Conservation (phyloP, 2,113 vertebrate species). For the Dromas ardeola region DNA sequence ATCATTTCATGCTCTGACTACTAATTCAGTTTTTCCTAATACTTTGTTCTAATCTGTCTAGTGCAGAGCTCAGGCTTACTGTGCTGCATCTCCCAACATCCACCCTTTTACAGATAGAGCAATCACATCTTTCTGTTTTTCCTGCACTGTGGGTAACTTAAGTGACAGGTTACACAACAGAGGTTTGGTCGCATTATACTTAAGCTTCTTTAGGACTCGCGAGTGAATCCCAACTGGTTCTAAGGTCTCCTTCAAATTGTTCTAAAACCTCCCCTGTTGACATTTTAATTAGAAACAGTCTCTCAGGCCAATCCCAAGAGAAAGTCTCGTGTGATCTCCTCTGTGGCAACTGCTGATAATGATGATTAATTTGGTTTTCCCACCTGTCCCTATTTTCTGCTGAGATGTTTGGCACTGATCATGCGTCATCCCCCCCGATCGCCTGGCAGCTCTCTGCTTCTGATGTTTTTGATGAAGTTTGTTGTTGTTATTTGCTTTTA, state of each 20-base stretch:
- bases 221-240: background rate
- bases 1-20: background rate
- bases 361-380: constrained; percentile 59
- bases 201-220: background rate
- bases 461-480: constrained; percentile 40
- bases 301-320: constrained; percentile 19
- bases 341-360: constrained; percentile 29
- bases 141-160: background rate
- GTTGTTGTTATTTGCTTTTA: constrained; percentile 57
- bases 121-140: background rate
- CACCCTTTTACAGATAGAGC: background rate
- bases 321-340: background rate
- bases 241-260: background rate
- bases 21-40: background rate
- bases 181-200: background rate
- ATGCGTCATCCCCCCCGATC: constrained; percentile 19
- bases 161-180: background rate
- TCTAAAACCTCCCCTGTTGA: constrained; percentile 1
- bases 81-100: background rate
- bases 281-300: constrained; percentile 17
- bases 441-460: constrained; percentile 44
- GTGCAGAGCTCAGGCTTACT: background rate
- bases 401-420: constrained; percentile 32
- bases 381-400: constrained; percentile 34
- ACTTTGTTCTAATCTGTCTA: background rate